phyloP scores from a whole-genome alignment of 2,888 invertebrate genomes.

The Hoplodrina ambigua region DNA sequence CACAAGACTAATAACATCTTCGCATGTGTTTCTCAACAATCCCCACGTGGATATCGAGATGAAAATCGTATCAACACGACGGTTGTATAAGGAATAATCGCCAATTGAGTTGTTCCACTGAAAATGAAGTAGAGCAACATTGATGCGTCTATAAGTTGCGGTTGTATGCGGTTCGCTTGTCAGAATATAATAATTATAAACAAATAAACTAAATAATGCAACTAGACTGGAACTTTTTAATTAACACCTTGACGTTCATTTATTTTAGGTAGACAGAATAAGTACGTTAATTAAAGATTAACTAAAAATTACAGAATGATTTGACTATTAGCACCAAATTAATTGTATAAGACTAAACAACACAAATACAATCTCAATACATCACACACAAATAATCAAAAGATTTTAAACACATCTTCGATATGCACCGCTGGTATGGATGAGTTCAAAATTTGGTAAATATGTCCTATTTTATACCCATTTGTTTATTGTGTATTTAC shows the following conservation, averaged over 20 bases:
- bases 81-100: conserved; percentile 25
- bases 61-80: conserved; percentile 60
- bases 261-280: background rate
- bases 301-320: background rate
- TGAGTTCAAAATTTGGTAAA: conserved; percentile 84
- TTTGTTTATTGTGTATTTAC: conserved; percentile 56
- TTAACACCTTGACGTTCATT: background rate
- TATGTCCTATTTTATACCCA: conserved; percentile 70
- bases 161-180: background rate
- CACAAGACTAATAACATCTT: conserved; percentile 77
- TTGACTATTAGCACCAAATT: background rate
- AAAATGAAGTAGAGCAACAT: conserved; percentile 14
- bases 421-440: conserved; percentile 91
- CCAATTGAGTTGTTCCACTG: conserved; percentile 15
- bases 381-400: conserved; percentile 74
- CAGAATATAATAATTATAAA: background rate
- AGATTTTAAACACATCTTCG: conserved; percentile 77
- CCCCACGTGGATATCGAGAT: conserved; percentile 67
- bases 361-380: conserved; percentile 59
- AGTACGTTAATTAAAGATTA: background rate
- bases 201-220: background rate
- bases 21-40: conserved; percentile 63
- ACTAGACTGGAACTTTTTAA: background rate
- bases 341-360: conserved; percentile 20
- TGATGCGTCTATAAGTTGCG: background rate